A percentile compares a stretch with the other conserved stretches of the same genome.
Conservation (phyloP, 2,888 invertebrate genomes). For the Elmis aenea region DNA sequence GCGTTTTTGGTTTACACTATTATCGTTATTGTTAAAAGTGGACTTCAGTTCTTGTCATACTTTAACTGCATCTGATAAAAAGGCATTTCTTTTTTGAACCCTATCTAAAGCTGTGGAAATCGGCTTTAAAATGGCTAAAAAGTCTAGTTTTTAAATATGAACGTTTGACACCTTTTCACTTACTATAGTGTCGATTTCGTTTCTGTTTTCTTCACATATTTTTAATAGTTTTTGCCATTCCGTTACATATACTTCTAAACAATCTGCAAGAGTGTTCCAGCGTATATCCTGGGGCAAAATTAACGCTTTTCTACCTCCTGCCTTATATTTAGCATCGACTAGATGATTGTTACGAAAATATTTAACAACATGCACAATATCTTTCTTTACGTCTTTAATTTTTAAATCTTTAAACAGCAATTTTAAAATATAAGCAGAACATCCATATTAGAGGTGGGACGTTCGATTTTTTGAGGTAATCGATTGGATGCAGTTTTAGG, state of each 20-base stretch:
- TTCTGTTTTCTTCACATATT: no score
- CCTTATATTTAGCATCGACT: conserved; percentile 12
- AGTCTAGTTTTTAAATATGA: conserved; percentile 1
- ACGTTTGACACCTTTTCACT: conserved; percentile 3
- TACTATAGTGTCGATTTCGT: not conserved
- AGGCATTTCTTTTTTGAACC: conserved; percentile 5
- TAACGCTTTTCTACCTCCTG: conserved; percentile 14
- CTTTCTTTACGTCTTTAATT: conserved; percentile 11
- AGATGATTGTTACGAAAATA: conserved; percentile 15
- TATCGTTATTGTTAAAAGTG: conserved; percentile 1
- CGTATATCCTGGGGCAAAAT: no score
- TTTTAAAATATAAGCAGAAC: conserved; percentile 15
- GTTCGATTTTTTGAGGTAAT: no score
- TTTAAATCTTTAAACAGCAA: conserved; percentile 15
- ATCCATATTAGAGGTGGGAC: no score
- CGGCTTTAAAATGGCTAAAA: conserved; percentile 8
- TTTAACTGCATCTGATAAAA: conserved; percentile 5
- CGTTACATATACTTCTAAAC: conserved; percentile 7
- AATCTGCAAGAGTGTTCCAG: conserved; percentile 16
- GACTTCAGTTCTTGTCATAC: conserved; percentile 4
- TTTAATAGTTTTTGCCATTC: no score
- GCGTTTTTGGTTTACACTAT: no score
- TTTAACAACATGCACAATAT: no score
- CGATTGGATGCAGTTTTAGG: no score
- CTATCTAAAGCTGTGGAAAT: conserved; percentile 4